A percentile compares a stretch with the other conserved stretches of the same genome.
These are phyloP conservation scores for Steinernema carpocapsae DNA, from an alignment of 2,888 invertebrate species.

Conservation along the genomic window DNA sequence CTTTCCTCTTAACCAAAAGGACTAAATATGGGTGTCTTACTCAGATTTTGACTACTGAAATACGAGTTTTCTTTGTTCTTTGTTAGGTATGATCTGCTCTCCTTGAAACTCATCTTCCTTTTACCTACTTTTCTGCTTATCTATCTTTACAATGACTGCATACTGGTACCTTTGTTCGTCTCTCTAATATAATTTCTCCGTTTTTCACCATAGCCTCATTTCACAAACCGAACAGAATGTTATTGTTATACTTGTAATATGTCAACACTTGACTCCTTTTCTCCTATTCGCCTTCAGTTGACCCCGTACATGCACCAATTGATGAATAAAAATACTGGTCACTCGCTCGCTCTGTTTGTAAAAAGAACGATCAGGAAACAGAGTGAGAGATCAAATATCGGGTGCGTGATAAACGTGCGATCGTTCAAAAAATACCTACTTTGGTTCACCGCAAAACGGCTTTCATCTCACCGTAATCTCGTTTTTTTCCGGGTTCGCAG, in stretches of 20 bases:
- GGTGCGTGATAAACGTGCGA: background rate
- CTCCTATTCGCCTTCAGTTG: background rate
- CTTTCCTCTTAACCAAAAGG: background rate
- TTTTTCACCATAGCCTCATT: too few relatives aligned
- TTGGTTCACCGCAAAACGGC: background rate
- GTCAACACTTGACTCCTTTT: conserved; percentile 17
- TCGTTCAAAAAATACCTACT: conserved; percentile 2
- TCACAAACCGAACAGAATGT: too few relatives aligned
- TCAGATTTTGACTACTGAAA: background rate
- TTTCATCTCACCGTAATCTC: background rate
- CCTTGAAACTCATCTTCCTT: background rate
- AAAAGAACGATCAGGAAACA: background rate
- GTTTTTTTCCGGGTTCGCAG: conserved; percentile 2
- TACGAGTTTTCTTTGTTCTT: conserved; percentile 19
- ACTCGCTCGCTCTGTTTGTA: conserved; percentile 6
- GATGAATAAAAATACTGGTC: conserved; percentile 13
- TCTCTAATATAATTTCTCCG: background rate
- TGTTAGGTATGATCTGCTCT: background rate
- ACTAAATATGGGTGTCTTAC: conserved; percentile 3
- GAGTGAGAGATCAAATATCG: background rate
- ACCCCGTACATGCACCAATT: background rate
- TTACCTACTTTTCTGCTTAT: background rate
- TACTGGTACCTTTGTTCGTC: conserved; percentile 13
- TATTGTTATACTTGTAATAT: background rate
- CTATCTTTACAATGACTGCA: conserved; percentile 1